Conservation (phyloP, 2,797 vertebrate genomes). For the Sebastes glaucus region DNA sequence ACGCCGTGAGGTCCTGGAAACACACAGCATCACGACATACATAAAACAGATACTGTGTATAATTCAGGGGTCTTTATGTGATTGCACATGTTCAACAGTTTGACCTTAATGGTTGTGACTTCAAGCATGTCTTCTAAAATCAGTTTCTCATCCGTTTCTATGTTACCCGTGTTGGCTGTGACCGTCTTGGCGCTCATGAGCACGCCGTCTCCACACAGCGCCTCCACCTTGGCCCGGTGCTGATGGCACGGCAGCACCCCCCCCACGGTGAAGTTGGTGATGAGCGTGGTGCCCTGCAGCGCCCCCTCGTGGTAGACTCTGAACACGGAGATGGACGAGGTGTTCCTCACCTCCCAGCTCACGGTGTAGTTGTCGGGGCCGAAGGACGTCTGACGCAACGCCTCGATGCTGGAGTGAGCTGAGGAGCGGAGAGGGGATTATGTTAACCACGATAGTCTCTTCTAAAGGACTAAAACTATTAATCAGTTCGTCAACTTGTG, state of each 20-base stretch:
- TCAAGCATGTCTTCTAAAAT: too few relatives aligned
- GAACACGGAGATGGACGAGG: conserved; percentile 70
- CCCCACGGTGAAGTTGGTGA: conserved; percentile 52
- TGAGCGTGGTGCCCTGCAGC: conserved; percentile 58
- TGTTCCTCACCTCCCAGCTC: conserved; percentile 68
- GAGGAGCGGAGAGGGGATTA: not conserved
- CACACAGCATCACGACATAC: not conserved
- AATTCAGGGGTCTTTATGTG: too few relatives aligned
- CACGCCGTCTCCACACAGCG: conserved; percentile 69
- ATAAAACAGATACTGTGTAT: too few relatives aligned
- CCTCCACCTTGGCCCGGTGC: conserved; percentile 71
- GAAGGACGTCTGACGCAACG: conserved; percentile 56
- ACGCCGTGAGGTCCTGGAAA: conserved; percentile 62
- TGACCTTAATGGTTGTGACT: too few relatives aligned
- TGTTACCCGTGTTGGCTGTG: conserved; percentile 67
- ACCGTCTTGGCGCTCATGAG: conserved; percentile 59
- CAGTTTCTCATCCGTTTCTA: not conserved
- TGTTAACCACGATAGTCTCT: too few relatives aligned
- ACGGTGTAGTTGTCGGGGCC: conserved; percentile 72
- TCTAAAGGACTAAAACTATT: not conserved
- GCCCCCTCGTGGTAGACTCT: conserved; percentile 67
- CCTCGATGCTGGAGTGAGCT: conserved; percentile 71
- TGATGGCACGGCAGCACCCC: conserved; percentile 51
- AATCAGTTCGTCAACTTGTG: too few relatives aligned
- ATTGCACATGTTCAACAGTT: too few relatives aligned